Evolutionary conservation across 1,140 invertebrate species (phyloP), one percentile per base, ranked within the genome.

Genomic region (Drosophila sp.): DNA sequence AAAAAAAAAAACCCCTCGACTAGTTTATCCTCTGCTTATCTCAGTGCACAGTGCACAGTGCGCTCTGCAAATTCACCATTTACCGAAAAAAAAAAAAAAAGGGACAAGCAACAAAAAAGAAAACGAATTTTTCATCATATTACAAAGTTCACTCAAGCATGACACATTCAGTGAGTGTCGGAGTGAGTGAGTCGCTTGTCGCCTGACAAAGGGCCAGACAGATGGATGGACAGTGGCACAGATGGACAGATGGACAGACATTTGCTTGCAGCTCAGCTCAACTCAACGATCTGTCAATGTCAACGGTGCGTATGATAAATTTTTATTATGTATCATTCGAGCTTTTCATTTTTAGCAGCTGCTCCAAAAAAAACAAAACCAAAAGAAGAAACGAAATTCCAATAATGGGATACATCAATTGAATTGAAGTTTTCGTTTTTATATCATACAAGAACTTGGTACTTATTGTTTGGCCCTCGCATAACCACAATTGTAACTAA

Each of bases 241-340:
- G 54, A 56, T 58, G 65, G n/a, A 17, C 33, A 11, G 6, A 4
- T 11, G 33, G 33, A 40, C 3, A 27, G 29, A 29, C 2, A 29
- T 6, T 56, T 23, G 56, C 27, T 61, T 17, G 60, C 17, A 17
- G n/a, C 32, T 72, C 79, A 80, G 56, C 72, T 71, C 17, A 17
- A 17, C 17, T 38, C 58, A 68, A 75, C 80, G 76, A 87, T 87
- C 84, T 89, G 84, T 87, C 84, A 87, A 87, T 80, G 84, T 87
- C 84, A 87, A 89, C 76, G 80, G 84, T 84, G 83, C 84, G 83
- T 87, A 87, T 87, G 84, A 87, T 89, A 84, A 78, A 87, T 87
- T 80, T 89, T 80, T 83, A 87, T 83, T 87, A 70, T 83, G 71
- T 74, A 84, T 44, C 76, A 35, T 40, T 10, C 61, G 64, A 66